phyloP scores from a whole-genome alignment of 2,888 invertebrate genomes.

The Aspidapion aeneum region DNA sequence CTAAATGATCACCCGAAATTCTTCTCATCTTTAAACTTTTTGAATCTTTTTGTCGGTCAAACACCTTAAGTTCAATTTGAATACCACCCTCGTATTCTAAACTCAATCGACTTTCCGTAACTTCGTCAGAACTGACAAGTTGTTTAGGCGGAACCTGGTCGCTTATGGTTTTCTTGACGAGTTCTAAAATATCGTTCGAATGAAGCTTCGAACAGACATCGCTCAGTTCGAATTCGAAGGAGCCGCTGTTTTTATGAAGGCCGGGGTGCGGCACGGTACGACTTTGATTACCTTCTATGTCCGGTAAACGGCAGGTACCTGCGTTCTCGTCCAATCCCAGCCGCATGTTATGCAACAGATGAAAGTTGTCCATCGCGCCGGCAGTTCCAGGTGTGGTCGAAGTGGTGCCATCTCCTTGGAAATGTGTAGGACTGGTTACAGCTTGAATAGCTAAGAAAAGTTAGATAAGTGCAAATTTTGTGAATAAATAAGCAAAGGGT shows the following conservation, averaged over 20 bases:
- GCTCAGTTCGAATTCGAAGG: constrained; percentile 72
- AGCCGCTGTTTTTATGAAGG: constrained; percentile 45
- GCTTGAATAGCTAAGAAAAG: too few relatives aligned
- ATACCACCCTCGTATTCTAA: constrained; percentile 63
- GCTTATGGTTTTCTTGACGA: constrained; percentile 76
- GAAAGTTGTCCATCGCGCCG: constrained; percentile 37
- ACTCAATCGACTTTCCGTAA: constrained; percentile 40
- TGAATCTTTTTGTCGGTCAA: constrained; percentile 62
- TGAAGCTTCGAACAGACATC: constrained; percentile 78
- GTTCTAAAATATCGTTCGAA: constrained; percentile 73
- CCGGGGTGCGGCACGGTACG: constrained; percentile 22
- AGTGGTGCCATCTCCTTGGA: background rate
- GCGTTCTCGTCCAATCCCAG: constrained; percentile 22
- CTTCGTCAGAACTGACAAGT: constrained; percentile 49
- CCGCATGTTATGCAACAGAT: constrained; percentile 43
- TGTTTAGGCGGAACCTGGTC: constrained; percentile 72
- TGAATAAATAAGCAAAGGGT: too few relatives aligned
- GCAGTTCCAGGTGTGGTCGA: constrained; percentile 17
- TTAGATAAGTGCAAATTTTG: too few relatives aligned
- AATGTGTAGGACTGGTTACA: background rate
- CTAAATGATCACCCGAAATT: constrained; percentile 84
- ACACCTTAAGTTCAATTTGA: constrained; percentile 80
- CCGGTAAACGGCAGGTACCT: background rate
- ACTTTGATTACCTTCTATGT: background rate
- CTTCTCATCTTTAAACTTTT: constrained; percentile 82